Percentiles rank a stretch among this genome's conserved stretches.
Evolutionary conservation across 2,888 invertebrate species (phyloP).

Genomic region (Piscicola geometra): DNA sequence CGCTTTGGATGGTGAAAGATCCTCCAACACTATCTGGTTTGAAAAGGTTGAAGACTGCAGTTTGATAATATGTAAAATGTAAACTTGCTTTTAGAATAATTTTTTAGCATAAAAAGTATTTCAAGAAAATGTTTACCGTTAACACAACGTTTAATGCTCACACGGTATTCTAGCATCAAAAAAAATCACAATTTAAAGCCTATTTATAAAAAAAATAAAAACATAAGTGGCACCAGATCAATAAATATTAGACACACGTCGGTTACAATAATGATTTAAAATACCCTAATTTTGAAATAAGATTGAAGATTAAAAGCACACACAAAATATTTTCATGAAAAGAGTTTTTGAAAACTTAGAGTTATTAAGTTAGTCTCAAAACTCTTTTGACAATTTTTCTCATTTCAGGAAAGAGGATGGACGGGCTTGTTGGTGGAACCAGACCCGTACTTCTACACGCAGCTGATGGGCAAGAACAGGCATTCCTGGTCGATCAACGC

Average conservation of each 20-base stretch:
- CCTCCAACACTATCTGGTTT: constrained; percentile 68
- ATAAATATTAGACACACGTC: background rate
- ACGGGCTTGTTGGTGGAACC: constrained; percentile 55
- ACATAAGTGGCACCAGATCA: background rate
- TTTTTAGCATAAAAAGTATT: too few relatives aligned
- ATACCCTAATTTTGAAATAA: too few relatives aligned
- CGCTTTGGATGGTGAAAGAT: constrained; percentile 62
- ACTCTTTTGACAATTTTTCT: too few relatives aligned
- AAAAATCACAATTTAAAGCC: too few relatives aligned
- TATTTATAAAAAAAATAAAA: background rate
- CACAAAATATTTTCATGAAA: too few relatives aligned
- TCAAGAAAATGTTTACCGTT: too few relatives aligned
- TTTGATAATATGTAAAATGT: background rate
- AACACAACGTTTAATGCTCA: too few relatives aligned
- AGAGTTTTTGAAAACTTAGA: too few relatives aligned
- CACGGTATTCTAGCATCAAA: too few relatives aligned
- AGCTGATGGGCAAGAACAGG: constrained; percentile 62
- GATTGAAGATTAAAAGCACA: too few relatives aligned
- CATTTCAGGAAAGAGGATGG: constrained; percentile 56
- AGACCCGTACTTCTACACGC: constrained; percentile 71
- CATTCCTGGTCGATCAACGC: constrained; percentile 67
- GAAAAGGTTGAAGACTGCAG: constrained; percentile 69
- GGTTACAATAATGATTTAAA: too few relatives aligned
- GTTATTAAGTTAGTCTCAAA: too few relatives aligned
- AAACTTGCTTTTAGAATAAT: background rate